phyloP scores from a whole-genome alignment of 2,113 vertebrate species.

The Zosterops pallidus region DNA sequence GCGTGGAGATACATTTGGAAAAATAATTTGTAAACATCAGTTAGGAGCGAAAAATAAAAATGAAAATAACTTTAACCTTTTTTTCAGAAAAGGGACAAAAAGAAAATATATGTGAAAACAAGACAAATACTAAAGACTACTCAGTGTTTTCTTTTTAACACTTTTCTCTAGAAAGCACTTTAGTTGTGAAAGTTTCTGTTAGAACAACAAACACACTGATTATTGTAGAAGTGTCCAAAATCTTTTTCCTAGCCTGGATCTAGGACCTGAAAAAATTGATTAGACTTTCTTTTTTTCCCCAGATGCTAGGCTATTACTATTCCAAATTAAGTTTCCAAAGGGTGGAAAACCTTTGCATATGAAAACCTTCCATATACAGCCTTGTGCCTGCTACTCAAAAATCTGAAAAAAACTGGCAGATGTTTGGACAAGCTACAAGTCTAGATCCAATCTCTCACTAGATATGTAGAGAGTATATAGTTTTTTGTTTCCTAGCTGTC shows the following conservation, averaged over 20 bases:
- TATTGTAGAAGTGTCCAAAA: neutral
- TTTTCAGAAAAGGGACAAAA: neutral
- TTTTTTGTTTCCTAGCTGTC: neutral
- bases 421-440: neutral
- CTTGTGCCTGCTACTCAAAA: neutral
- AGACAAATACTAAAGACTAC: neutral
- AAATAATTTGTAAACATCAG: neutral
- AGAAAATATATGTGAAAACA: neutral
- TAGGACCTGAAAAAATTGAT: neutral
- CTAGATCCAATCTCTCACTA: neutral
- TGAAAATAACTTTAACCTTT: neutral
- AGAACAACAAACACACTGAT: neutral
- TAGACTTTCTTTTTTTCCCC: neutral
- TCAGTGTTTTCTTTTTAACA: neutral
- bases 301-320: neutral
- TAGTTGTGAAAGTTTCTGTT: neutral
- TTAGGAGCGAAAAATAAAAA: neutral
- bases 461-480: neutral
- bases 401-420: neutral
- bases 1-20: neutral
- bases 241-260: neutral
- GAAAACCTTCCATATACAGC: neutral
- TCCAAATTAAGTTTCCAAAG: neutral
- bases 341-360: no score
- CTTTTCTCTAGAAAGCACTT: neutral